phyloP scores from a whole-genome alignment of 2,888 invertebrate species.

The Gerris lacustris region DNA sequence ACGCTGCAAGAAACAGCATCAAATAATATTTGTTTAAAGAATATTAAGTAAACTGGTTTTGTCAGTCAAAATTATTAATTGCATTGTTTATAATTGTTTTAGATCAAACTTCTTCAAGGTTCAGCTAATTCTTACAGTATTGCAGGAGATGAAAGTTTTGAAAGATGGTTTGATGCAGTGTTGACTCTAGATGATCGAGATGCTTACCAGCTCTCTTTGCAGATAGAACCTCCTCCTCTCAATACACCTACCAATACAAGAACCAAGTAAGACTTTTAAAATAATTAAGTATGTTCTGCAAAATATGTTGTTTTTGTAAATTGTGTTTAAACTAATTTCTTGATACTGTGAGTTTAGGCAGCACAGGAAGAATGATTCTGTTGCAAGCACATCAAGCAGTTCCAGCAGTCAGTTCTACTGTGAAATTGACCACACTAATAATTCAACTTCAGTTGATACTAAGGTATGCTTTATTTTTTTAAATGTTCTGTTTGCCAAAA shows the following conservation, averaged over 20 bases:
- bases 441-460: slow-evolving; percentile 58
- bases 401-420: slow-evolving; percentile 68
- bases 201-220: slow-evolving; percentile 77
- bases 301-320: neutral
- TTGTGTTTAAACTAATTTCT: too few relatives aligned
- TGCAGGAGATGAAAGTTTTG: slow-evolving; percentile 72
- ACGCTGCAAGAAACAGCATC: too few relatives aligned
- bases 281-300: too few relatives aligned
- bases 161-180: slow-evolving; percentile 90
- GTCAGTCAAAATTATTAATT: neutral
- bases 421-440: slow-evolving; percentile 49
- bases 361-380: slow-evolving; percentile 84
- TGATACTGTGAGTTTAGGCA: slow-evolving; percentile 29
- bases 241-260: slow-evolving; percentile 24
- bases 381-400: slow-evolving; percentile 77
- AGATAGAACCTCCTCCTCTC: slow-evolving; percentile 59
- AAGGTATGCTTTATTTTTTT: slow-evolving; percentile 31
- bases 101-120: slow-evolving; percentile 87
- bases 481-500: neutral
- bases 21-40: too few relatives aligned
- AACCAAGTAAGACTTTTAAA: slow-evolving; percentile 14
- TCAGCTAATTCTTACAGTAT: slow-evolving; percentile 93
- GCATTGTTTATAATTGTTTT: slow-evolving; percentile 24
- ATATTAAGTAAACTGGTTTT: neutral
- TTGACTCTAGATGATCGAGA: slow-evolving; percentile 84